A percentile compares a stretch with the other conserved stretches of the same genome.
Conservation (phyloP, 1,140 invertebrate species). For the Hycleus cichorii region DNA sequence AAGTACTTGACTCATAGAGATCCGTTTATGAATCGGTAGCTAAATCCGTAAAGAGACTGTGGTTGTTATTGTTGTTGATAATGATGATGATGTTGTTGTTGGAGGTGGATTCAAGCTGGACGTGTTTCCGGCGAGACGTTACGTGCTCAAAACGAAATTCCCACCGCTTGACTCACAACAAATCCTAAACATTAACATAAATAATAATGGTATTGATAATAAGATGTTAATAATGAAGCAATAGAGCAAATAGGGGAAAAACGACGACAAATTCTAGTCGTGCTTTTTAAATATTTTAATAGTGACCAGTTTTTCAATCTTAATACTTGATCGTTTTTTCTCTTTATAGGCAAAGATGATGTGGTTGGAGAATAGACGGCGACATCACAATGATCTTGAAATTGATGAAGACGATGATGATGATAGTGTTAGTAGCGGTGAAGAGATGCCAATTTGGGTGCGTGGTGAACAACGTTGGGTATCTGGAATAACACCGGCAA, state of each 20-base stretch:
- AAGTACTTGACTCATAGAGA: conserved; percentile 1
- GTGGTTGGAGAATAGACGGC: conserved; percentile 30
- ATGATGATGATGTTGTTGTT: neutral
- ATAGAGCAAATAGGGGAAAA: neutral
- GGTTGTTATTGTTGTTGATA: too few relatives aligned
- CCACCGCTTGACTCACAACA: conserved; percentile 5
- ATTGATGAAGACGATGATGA: conserved; percentile 29
- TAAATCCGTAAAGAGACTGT: neutral
- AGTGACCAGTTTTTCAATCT: neutral
- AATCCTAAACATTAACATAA: neutral
- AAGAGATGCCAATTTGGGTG: conserved; percentile 72
- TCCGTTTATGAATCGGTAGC: conserved; percentile 11
- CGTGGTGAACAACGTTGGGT: conserved; percentile 70
- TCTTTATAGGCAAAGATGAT: conserved; percentile 25
- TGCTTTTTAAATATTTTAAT: conserved; percentile 2
- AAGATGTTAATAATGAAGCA: neutral
- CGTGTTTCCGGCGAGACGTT: conserved; percentile 19
- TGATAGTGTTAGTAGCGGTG: conserved; percentile 38
- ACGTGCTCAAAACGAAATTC: conserved; percentile 14
- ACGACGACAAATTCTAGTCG: neutral
- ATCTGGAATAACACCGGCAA: conserved; percentile 62
- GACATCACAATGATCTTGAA: neutral
- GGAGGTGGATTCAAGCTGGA: neutral
- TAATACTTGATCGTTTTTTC: neutral
- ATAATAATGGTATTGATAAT: neutral